Base-by-base conservation (phyloP, 1,140 invertebrate species). In the Eubasilissa regina region DNA sequence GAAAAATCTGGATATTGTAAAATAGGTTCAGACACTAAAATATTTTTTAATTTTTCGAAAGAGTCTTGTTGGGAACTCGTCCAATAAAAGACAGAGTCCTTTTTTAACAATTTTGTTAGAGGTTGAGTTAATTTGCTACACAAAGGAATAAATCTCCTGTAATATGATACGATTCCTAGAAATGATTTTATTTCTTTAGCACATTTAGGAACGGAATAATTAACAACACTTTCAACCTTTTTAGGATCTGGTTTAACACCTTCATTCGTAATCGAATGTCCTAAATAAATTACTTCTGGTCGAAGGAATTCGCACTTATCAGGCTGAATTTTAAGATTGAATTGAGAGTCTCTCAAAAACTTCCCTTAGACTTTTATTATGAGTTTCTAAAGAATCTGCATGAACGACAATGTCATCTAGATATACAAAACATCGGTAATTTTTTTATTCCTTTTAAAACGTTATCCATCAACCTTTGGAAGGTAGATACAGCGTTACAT, bases 1-100 rank as follows among this genome's bases (percentile, higher is more conserved):
- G 56, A 21, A 13, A 21, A 15, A 4, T 6, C 17, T 70, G 64
- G 47, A 44, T 6, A 13, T 70, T 70, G 43, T 25, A 70, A 25
- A 47, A 43, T 3, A 3, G 64, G 64, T 3, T 44, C 47, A 10
- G n/a, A 86, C 8, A 82, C 85, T 47, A 90, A 60, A 19, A 83
- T 80, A 44, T 84, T 76, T 85, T 87, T 88, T 47, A 88, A 79
- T 43, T 64, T 83, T 19, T 89, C 80, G 75, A 90, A 88, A 10
- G 85, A 83, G 11, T 84, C 17, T 80, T 85, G 17, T 76, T 84
- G 83, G 68, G 80, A 76, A 21, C 10, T n/a, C 35, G 17, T n/a
- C 85, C 84, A 86, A 11, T 53, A 21, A 74, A 84, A 85, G 21
- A 43, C 12, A 19, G 60, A 55, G 10, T 83, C 80, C 55, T 84